Conservation (phyloP, 2,113 vertebrate species). For the Callipepla squamata region DNA sequence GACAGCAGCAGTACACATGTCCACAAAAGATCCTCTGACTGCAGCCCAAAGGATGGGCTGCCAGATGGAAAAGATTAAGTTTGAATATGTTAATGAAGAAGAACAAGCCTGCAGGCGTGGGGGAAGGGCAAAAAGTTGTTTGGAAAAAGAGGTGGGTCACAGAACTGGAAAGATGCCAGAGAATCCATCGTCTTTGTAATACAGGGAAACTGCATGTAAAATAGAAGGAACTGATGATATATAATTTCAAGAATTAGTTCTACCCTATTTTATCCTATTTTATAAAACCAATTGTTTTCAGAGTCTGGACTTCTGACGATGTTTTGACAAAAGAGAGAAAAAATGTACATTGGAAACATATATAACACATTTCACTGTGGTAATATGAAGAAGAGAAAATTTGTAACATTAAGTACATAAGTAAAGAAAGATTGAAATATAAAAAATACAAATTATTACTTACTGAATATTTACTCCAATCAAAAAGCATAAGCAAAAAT, state of each 20-base stretch:
- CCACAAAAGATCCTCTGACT: slow-evolving; percentile 1
- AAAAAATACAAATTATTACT: not conserved
- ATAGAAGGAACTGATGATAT: not conserved
- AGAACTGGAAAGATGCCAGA: slow-evolving; percentile 25
- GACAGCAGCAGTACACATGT: slow-evolving; percentile 34
- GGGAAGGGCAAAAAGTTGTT: slow-evolving; percentile 8
- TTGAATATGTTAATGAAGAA: slow-evolving; percentile 43
- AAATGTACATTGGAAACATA: not conserved
- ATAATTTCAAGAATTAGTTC: not conserved
- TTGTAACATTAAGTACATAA: not conserved
- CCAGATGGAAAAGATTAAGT: slow-evolving; percentile 69
- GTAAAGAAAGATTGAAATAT: not conserved
- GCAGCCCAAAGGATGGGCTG: not conserved
- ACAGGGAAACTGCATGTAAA: not conserved
- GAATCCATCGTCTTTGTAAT: not conserved
- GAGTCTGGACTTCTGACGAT: not conserved
- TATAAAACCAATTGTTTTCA: not conserved
- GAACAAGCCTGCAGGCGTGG: slow-evolving; percentile 46
- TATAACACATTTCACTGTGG: not conserved
- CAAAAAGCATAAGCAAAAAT: not conserved
- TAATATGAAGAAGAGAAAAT: not conserved
- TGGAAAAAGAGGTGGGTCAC: slow-evolving; percentile 31
- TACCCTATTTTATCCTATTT: not conserved
- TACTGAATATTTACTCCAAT: not conserved
- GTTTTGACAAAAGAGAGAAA: not conserved